phyloP scores from a whole-genome alignment of 2,113 vertebrate species.

The Osmerus eperlanus region DNA sequence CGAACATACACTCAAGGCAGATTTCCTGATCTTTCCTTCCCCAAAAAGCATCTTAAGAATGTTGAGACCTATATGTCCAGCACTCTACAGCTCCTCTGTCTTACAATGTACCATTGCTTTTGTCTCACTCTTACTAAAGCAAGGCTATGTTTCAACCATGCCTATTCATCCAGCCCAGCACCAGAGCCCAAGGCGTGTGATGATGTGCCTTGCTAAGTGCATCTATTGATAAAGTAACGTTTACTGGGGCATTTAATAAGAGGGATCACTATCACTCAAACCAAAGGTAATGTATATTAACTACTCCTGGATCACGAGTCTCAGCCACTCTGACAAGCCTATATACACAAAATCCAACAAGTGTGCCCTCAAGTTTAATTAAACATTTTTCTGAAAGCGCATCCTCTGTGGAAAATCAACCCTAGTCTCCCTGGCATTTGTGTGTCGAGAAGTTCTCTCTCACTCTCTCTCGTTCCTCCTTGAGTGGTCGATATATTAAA shows the following conservation, averaged over 20 bases:
- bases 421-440: constrained; percentile 58
- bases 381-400: constrained; percentile 70
- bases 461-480: constrained; percentile 57
- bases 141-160: constrained; percentile 49
- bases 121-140: constrained; percentile 44
- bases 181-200: constrained; percentile 47
- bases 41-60: constrained; percentile 39
- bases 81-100: constrained; percentile 54
- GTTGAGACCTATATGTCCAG: constrained; percentile 39
- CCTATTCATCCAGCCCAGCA: constrained; percentile 58
- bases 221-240: constrained; percentile 56
- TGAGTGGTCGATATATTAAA: constrained; percentile 77
- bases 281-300: constrained; percentile 43
- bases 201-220: constrained; percentile 56
- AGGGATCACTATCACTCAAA: constrained; percentile 43
- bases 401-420: constrained; percentile 68
- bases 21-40: constrained; percentile 24
- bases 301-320: constrained; percentile 45
- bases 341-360: constrained; percentile 48
- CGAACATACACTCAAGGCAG: constrained; percentile 30
- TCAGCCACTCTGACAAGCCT: constrained; percentile 29
- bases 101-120: constrained; percentile 55
- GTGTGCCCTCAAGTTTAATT: constrained; percentile 74
- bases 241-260: constrained; percentile 55
- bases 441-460: constrained; percentile 67